Conservation (phyloP, 2,888 invertebrate genomes). For the Nephrotoma guestfalica region DNA sequence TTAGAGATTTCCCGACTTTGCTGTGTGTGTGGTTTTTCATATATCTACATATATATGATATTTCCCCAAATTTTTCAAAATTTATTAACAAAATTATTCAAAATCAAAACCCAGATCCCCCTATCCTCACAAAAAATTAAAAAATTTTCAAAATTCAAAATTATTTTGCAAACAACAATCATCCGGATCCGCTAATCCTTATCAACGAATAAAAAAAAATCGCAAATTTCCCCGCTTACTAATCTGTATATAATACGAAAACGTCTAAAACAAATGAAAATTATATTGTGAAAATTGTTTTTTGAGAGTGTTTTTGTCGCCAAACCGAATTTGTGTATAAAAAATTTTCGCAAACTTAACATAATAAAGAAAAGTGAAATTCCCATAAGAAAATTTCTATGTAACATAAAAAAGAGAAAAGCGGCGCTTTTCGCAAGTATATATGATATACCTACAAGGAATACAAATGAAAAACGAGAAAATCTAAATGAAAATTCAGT, state of each 20-base stretch:
- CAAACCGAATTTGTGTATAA: not conserved
- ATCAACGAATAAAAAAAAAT: not conserved
- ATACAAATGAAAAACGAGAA: not conserved
- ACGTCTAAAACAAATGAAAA: not conserved
- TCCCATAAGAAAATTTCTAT: not conserved
- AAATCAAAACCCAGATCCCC: not conserved
- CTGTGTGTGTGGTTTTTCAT: slow-evolving; percentile 5
- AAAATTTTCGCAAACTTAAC: not conserved
- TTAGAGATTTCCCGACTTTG: not conserved
- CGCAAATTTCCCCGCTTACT: not conserved
- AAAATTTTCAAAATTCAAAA: slow-evolving; percentile 4
- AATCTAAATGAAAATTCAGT: not conserved
- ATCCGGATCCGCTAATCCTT: not conserved
- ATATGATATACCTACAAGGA: not conserved
- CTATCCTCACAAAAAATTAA: not conserved
- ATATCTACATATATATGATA: not conserved
- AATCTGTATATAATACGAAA: not conserved
- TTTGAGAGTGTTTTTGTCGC: not conserved
- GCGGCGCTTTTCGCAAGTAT: not conserved
- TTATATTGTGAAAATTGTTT: not conserved
- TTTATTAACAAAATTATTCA: not conserved
- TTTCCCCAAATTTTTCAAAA: slow-evolving; percentile 1
- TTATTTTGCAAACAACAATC: not conserved
- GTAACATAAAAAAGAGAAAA: not conserved
- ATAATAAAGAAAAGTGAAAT: not conserved